Conservation (phyloP, 2,797 vertebrate genomes). For the Amblyraja radiata region DNA sequence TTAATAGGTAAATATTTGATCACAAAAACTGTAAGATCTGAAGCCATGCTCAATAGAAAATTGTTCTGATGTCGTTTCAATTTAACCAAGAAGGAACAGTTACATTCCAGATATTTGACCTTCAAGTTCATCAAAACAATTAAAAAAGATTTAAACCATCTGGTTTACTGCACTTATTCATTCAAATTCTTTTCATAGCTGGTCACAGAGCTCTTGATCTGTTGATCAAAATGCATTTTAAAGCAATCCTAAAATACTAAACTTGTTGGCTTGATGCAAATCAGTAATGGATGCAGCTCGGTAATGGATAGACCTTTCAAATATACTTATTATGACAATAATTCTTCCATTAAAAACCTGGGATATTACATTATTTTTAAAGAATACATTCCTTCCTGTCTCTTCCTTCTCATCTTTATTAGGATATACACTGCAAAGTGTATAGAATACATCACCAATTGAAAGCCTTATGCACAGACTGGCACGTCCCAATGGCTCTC, state of each 20-base stretch:
- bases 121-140: constrained; percentile 23
- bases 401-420: not conserved
- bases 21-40: not conserved
- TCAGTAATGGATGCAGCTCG: too few species aligned
- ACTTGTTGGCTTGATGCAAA: not conserved
- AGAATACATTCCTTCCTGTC: not conserved
- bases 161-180: constrained; percentile 14
- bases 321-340: not conserved
- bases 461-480: not conserved
- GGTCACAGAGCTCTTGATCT: not conserved
- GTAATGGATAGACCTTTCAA: not conserved
- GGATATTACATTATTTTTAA: not conserved
- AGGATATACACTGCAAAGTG: not conserved
- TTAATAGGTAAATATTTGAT: not conserved
- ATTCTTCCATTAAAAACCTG: not conserved
- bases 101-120: constrained; percentile 30
- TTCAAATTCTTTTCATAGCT: not conserved
- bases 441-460: not conserved
- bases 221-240: not conserved
- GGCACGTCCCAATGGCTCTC: not conserved
- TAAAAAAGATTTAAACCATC: constrained; percentile 32
- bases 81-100: not conserved
- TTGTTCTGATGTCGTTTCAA: constrained; percentile 16
- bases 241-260: not conserved
- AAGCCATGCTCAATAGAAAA: constrained; percentile 2